A percentile compares a stretch with the other conserved stretches of the same genome.
Evolutionary conservation across 2,888 invertebrate species (phyloP).

Genomic region (Mystacides longicornis): DNA sequence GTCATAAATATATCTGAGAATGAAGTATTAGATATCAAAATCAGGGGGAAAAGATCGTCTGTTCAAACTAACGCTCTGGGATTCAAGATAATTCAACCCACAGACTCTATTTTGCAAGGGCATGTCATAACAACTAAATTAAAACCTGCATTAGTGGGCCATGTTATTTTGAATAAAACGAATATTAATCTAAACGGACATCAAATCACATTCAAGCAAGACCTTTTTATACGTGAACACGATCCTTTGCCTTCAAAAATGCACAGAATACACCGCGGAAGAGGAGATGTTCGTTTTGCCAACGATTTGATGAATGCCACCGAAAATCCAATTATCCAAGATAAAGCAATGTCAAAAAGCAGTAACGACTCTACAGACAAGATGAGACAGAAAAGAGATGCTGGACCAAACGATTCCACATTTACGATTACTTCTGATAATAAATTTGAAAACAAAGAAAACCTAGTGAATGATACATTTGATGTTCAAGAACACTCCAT

Average conservation of each 20-base stretch:
- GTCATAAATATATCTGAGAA: neutral
- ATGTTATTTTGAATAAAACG: slow-evolving; percentile 23
- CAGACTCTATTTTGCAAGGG: slow-evolving; percentile 21
- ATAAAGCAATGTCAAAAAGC: neutral
- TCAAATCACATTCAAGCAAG: slow-evolving; percentile 17
- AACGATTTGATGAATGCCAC: neutral
- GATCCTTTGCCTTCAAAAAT: slow-evolving; percentile 11
- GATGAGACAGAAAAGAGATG: neutral
- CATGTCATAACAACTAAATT: slow-evolving; percentile 22
- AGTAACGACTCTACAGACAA: neutral
- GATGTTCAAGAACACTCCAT: no score
- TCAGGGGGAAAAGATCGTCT: slow-evolving; percentile 12
- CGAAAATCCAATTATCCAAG: neutral
- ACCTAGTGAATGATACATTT: no score
- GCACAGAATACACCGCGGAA: slow-evolving; percentile 16
- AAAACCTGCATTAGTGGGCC: slow-evolving; percentile 19
- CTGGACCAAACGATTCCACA: neutral
- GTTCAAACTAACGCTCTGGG: slow-evolving; percentile 19
- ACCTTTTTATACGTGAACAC: slow-evolving; percentile 11
- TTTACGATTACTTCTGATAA: neutral
- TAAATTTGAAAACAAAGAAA: no score
- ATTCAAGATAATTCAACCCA: slow-evolving; percentile 23
- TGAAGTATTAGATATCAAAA: neutral
- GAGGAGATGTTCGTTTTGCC: slow-evolving; percentile 7
- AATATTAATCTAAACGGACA: slow-evolving; percentile 19